Evolutionary conservation across 2,888 invertebrate genomes (phyloP).

Genomic region (Tanytarsus gracilentus): DNA sequence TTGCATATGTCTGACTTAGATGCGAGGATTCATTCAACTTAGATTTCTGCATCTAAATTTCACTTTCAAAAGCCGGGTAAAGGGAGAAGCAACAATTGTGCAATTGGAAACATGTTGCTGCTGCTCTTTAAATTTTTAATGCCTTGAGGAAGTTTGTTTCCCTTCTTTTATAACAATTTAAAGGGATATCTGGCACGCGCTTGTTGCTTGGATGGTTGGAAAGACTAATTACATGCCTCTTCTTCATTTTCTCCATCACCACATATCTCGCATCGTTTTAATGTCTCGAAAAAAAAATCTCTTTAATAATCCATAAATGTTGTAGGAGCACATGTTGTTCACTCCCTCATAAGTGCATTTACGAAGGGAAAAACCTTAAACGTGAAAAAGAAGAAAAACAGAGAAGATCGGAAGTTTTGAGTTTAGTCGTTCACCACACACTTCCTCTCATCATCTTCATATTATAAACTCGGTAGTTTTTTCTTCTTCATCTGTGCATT

Average conservation of each 20-base stretch:
- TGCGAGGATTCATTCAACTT: slow-evolving; percentile 10
- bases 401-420: slow-evolving; percentile 7
- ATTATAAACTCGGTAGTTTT: slow-evolving; percentile 1
- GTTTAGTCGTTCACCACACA: neutral
- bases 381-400: slow-evolving; percentile 21
- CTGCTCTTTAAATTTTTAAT: slow-evolving; percentile 8
- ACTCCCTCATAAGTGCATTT: neutral
- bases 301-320: slow-evolving; percentile 25
- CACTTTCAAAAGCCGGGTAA: too few relatives aligned
- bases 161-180: neutral
- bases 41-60: neutral
- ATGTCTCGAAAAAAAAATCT: neutral
- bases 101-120: slow-evolving; percentile 29
- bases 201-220: slow-evolving; percentile 10
- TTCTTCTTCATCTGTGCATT: neutral
- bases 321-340: slow-evolving; percentile 18
- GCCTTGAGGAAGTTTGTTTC: neutral
- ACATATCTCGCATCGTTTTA: neutral
- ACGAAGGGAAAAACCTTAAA: neutral
- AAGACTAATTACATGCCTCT: slow-evolving; percentile 23
- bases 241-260: neutral
- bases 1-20: neutral
- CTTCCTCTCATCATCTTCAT: neutral
- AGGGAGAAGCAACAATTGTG: too few relatives aligned
- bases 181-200: slow-evolving; percentile 23